phyloP scores from a whole-genome alignment of 2,888 invertebrate genomes.

The Schrankia costaestrigalis region DNA sequence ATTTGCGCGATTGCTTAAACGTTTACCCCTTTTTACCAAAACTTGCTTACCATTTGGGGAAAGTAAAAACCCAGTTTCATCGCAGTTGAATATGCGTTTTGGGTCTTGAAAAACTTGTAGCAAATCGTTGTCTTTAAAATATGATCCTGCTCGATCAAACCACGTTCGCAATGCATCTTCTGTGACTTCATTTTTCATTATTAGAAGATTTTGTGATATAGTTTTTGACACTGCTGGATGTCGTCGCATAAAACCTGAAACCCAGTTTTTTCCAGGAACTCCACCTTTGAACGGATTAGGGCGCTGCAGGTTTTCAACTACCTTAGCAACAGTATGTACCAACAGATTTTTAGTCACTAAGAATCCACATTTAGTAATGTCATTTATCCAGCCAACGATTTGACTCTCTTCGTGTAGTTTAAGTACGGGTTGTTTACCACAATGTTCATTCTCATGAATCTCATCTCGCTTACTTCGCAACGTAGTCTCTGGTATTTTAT shows the following conservation, averaged over 20 bases:
- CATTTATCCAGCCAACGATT: conserved; percentile 27
- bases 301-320: conserved; percentile 20
- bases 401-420: conserved; percentile 20
- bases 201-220: conserved; percentile 19
- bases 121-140: conserved; percentile 20
- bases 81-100: conserved; percentile 15
- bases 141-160: conserved; percentile 17
- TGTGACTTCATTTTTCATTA: conserved; percentile 17
- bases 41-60: conserved; percentile 19
- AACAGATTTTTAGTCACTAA: conserved; percentile 24
- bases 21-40: conserved; percentile 21
- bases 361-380: conserved; percentile 22
- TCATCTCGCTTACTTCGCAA: conserved; percentile 18
- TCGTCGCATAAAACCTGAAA: conserved; percentile 18
- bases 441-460: conserved; percentile 11
- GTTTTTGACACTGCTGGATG: conserved; percentile 22
- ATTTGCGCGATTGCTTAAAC: conserved; percentile 17
- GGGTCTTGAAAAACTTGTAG: conserved; percentile 15
- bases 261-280: conserved; percentile 27
- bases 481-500: conserved; percentile 18
- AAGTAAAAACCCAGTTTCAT: conserved; percentile 15
- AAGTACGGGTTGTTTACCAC: conserved; percentile 19
- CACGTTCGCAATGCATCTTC: conserved; percentile 17
- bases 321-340: conserved; percentile 15
- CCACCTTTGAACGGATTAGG: conserved; percentile 30